phyloP scores from a whole-genome alignment of 2,797 vertebrate genomes.

The Apodemus agrarius region DNA sequence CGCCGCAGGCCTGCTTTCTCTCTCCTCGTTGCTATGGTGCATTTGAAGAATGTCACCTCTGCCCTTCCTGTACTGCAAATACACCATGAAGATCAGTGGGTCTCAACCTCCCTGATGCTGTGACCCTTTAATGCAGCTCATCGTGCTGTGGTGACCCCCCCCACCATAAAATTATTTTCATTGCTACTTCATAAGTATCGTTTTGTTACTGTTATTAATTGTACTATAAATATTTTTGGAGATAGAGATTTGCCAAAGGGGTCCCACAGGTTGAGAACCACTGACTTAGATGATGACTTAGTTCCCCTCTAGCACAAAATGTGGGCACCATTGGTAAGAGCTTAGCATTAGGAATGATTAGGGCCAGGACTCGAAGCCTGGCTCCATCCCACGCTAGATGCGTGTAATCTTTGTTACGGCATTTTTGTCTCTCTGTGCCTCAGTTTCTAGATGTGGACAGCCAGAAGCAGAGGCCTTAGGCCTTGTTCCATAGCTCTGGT shows the following conservation, averaged over 20 bases:
- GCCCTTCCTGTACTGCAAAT: not conserved
- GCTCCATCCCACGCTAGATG: not conserved
- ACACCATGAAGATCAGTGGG: not conserved
- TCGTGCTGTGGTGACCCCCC: too few species aligned
- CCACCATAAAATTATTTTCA: not conserved
- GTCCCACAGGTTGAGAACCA: not conserved
- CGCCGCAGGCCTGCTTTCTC: not conserved
- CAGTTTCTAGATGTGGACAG: conserved; percentile 3
- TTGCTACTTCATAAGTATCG: not conserved
- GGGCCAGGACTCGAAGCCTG: not conserved
- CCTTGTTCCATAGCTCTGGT: not conserved
- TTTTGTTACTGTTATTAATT: not conserved
- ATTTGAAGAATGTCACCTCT: not conserved
- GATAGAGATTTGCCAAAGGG: too few species aligned
- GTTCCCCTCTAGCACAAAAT: not conserved
- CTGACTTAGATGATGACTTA: not conserved
- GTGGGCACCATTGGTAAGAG: not conserved
- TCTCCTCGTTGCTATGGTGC: not conserved
- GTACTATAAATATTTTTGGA: not conserved
- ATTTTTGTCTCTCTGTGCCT: not conserved
- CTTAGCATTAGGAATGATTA: not conserved
- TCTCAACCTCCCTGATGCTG: too few species aligned
- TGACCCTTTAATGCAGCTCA: not conserved
- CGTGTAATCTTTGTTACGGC: not conserved
- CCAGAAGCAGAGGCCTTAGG: not conserved